Percentiles rank a stretch among this genome's conserved stretches.
These are phyloP conservation scores for Xiphophorus maculatus DNA, from an alignment of 2,113 vertebrate species.

Conservation along the genomic window DNA sequence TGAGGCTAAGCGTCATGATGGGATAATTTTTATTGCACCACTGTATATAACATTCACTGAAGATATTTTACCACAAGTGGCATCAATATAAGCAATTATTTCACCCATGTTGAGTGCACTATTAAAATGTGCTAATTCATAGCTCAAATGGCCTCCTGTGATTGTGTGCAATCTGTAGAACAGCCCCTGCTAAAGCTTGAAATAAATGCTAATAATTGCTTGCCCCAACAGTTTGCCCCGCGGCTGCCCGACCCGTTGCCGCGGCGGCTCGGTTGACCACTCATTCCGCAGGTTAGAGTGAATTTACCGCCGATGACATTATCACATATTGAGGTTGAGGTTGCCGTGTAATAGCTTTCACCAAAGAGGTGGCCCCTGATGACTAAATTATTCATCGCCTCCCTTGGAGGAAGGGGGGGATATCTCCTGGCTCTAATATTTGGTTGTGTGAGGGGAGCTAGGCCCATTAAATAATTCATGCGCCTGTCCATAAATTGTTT, in stretches of 20 bases:
- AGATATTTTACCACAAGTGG: background rate
- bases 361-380: conserved; percentile 53
- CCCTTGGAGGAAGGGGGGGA: conserved; percentile 34
- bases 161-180: background rate
- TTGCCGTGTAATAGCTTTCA: conserved; percentile 65
- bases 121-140: background rate
- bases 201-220: conserved; percentile 53
- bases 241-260: conserved; percentile 6
- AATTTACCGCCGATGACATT: conserved; percentile 61
- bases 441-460: conserved; percentile 29
- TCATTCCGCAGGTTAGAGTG: conserved; percentile 46
- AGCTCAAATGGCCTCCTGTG: conserved; percentile 6
- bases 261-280: conserved; percentile 47
- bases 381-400: conserved; percentile 73
- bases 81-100: background rate
- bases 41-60: background rate
- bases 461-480: conserved; percentile 73
- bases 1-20: conserved; percentile 32
- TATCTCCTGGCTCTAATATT: conserved; percentile 68
- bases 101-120: background rate
- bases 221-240: conserved; percentile 24
- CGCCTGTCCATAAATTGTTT: conserved; percentile 72
- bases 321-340: conserved; percentile 64
- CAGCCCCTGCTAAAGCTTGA: conserved; percentile 13
- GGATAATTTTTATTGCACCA: conserved; percentile 47